Conservation (phyloP, 2,113 vertebrate species). For the Gopherus flavomarginatus region DNA sequence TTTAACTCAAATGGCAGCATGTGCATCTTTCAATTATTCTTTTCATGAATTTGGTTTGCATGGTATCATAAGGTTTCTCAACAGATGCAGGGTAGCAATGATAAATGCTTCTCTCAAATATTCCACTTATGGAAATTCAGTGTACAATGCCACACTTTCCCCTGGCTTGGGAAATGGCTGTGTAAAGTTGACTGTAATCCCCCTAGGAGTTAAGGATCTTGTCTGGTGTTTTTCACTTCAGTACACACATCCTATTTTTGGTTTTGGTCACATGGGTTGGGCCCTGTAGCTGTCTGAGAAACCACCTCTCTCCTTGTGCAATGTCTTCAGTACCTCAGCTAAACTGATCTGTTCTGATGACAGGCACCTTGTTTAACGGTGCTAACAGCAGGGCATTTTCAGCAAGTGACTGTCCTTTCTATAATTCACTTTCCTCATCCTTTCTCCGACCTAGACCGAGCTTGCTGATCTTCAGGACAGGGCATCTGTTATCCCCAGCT, state of each 20-base stretch:
- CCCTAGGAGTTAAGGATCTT: background rate
- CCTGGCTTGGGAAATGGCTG: constrained; percentile 43
- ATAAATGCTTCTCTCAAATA: background rate
- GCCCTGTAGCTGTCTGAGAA: background rate
- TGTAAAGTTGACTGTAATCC: constrained; percentile 19
- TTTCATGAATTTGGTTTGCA: background rate
- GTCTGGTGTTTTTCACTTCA: background rate
- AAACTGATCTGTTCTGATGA: background rate
- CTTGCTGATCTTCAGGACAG: background rate
- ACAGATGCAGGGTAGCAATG: background rate
- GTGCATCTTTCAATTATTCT: background rate
- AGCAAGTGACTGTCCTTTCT: background rate
- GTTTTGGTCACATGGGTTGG: background rate
- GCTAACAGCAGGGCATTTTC: background rate
- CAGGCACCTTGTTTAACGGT: background rate
- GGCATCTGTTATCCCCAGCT: background rate
- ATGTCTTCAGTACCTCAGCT: background rate
- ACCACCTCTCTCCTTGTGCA: background rate
- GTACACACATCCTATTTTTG: constrained; percentile 8
- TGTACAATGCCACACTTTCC: background rate
- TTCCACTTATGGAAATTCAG: background rate
- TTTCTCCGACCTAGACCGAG: background rate
- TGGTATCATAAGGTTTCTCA: background rate
- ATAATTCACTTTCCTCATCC: background rate
- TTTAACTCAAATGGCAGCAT: background rate